Percentiles rank a stretch among this genome's conserved stretches.
Evolutionary conservation across 2,888 invertebrate species (phyloP).

Genomic region (Lampropteryx suffumata): DNA sequence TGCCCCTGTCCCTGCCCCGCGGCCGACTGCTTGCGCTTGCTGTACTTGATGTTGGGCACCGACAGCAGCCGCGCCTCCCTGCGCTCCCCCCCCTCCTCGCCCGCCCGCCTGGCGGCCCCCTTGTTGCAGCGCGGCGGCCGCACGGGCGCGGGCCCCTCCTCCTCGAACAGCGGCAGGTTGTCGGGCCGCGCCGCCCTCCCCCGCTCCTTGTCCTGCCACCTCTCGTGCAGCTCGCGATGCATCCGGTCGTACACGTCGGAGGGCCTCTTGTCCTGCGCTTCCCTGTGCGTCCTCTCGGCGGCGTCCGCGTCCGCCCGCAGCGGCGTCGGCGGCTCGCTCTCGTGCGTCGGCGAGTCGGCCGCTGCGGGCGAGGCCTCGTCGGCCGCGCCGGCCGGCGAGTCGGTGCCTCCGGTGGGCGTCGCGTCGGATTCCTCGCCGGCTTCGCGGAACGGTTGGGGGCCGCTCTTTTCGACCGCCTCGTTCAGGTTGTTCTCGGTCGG

Average conservation of each 20-base stretch:
- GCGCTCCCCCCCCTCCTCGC: conserved; percentile 32
- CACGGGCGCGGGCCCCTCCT: conserved; percentile 42
- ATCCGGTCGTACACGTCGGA: conserved; percentile 68
- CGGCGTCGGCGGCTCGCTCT: conserved; percentile 45
- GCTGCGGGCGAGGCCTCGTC: conserved; percentile 40
- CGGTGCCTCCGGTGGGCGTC: conserved; percentile 39
- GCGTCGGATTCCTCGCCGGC: conserved; percentile 44
- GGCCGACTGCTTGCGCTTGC: conserved; percentile 69
- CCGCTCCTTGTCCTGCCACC: conserved; percentile 66
- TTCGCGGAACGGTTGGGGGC: conserved; percentile 70
- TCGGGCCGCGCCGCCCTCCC: conserved; percentile 77
- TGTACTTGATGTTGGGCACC: conserved; percentile 89
- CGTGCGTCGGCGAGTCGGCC: conserved; percentile 34
- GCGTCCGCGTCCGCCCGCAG: conserved; percentile 67
- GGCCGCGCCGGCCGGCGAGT: conserved; percentile 38
- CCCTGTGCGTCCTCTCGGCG: conserved; percentile 70
- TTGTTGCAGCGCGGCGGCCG: conserved; percentile 28
- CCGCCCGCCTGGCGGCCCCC: conserved; percentile 66
- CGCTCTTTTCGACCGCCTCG: conserved; percentile 54
- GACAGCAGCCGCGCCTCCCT: conserved; percentile 85
- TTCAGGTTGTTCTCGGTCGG: conserved; percentile 69
- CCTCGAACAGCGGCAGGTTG: conserved; percentile 83
- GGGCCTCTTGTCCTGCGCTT: conserved; percentile 60
- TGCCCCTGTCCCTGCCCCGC: conserved; percentile 26
- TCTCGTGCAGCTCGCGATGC: conserved; percentile 73